Base-by-base conservation (phyloP, 2,113 vertebrate species). In the Platanista minor region DNA sequence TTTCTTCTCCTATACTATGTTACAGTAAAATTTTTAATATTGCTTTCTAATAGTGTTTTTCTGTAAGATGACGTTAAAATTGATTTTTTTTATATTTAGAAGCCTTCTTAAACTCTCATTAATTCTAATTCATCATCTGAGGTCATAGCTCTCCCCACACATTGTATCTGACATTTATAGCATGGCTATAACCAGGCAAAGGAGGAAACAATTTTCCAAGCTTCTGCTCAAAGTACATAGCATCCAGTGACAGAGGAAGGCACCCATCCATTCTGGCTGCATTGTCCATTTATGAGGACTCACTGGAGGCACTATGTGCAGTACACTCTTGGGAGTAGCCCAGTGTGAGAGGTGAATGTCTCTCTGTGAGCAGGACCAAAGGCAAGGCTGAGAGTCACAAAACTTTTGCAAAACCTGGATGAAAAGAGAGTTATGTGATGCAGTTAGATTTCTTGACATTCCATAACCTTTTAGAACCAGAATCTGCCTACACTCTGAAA, bases 61-160 rank as follows among this genome's bases (percentile, higher is more conserved):
- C 21, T n/a, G 39, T 71, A 49, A 61, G 43, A 66, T 57, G 31
- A 54, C 7, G 15, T 87, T 62, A 29, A 5, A 57, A 31, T 52
- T 71, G 64, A 81, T 77, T 89, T 86, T 88, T 59, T 62, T 93
- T 87, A 31, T 41, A 13, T 87, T 25, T 59, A 95, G 29, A 25
- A 87, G 23, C 13, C 36, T 61, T 75, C 49, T 25, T 93, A 93
- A 80, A 82, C 41, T 82, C 20, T 87, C 31, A 15, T 61, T 61
- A 62, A 36, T 81, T 85, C 43, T 66, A 57, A 64, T 59, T 43
- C 23, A 11, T n/a, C 10, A 5, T 23, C 41, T 23, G 4, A 57
- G 25, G 64, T 25, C 39, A 29, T 36, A 75, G 33, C 27, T 62
- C 27, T 92, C 11, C 3, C 20, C 27, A 41, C 3, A 8, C 3